Conservation (phyloP, 2,888 invertebrate genomes). For the Thera obeliscata region DNA sequence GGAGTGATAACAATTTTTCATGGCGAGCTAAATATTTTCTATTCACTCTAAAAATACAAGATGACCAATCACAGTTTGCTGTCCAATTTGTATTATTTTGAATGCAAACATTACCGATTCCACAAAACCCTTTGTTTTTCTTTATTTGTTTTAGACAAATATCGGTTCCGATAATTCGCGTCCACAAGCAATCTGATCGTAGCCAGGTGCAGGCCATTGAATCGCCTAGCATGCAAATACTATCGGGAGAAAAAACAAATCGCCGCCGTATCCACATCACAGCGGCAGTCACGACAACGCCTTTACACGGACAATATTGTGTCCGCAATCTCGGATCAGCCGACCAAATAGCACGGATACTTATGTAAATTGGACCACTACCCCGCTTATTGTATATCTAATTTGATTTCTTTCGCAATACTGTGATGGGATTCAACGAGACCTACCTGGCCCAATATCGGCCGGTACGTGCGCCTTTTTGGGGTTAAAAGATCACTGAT, state of each 20-base stretch:
- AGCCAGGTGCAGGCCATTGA: conserved; percentile 39
- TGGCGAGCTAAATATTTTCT: not conserved
- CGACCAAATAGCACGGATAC: conserved; percentile 80
- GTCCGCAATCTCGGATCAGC: conserved; percentile 80
- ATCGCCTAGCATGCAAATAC: conserved; percentile 44
- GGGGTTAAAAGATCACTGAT: conserved; percentile 79
- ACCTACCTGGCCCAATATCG: conserved; percentile 77
- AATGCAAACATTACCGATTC: not conserved
- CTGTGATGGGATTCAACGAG: conserved; percentile 78
- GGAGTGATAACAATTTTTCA: not conserved
- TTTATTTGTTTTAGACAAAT: conserved; percentile 24
- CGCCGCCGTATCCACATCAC: conserved; percentile 56
- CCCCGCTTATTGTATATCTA: conserved; percentile 83
- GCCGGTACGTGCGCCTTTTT: conserved; percentile 60
- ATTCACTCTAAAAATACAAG: not conserved
- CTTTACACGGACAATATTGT: conserved; percentile 76
- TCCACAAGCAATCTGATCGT: conserved; percentile 30
- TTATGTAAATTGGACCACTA: conserved; percentile 81
- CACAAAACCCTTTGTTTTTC: conserved; percentile 9
- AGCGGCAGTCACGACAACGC: conserved; percentile 52
- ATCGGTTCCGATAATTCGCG: conserved; percentile 24
- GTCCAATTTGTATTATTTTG: not conserved
- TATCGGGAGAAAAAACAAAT: conserved; percentile 51
- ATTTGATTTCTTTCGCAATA: conserved; percentile 83
- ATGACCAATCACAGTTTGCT: not conserved